phyloP scores from a whole-genome alignment of 2,113 vertebrate genomes.

The Eleginops maclovinus region DNA sequence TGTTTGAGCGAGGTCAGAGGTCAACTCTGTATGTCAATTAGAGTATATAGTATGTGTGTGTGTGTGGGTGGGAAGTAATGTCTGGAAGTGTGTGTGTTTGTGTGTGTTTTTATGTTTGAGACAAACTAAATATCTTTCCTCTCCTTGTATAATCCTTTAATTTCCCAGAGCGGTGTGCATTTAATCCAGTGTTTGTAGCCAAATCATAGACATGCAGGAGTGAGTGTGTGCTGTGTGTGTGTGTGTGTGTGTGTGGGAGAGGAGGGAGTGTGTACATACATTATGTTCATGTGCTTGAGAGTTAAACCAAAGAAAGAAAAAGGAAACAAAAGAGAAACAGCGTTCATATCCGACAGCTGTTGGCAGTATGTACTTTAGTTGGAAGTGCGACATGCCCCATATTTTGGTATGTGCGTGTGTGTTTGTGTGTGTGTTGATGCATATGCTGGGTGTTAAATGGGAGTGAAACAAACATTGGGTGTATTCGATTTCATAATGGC shows the following conservation, averaged over 20 bases:
- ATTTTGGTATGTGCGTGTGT: background rate
- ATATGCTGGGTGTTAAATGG: conserved; percentile 41
- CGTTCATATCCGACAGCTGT: conserved; percentile 40
- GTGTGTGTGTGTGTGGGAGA: conserved; percentile 14
- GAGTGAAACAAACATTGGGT: conserved; percentile 43
- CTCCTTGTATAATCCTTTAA: conserved; percentile 53
- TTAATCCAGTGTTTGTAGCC: conserved; percentile 42
- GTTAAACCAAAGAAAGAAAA: conserved; percentile 12
- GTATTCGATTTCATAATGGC: conserved; percentile 53
- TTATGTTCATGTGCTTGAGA: conserved; percentile 8
- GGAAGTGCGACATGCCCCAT: conserved; percentile 11
- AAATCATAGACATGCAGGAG: conserved; percentile 20
- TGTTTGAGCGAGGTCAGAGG: conserved; percentile 38
- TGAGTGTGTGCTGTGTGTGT: conserved; percentile 9
- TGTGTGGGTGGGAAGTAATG: background rate
- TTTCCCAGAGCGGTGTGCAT: conserved; percentile 55
- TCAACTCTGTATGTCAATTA: conserved; percentile 21
- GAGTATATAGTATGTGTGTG: background rate
- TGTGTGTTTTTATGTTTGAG: background rate
- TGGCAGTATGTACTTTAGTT: conserved; percentile 26
- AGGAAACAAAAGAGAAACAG: conserved; percentile 16
- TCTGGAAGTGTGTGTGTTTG: background rate
- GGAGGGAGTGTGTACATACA: conserved; percentile 2
- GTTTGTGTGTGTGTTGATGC: conserved; percentile 15
- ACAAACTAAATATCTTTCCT: conserved; percentile 48